Evolutionary conservation across 2,888 invertebrate species (phyloP).

Genomic region (Xanthorhoe designata): DNA sequence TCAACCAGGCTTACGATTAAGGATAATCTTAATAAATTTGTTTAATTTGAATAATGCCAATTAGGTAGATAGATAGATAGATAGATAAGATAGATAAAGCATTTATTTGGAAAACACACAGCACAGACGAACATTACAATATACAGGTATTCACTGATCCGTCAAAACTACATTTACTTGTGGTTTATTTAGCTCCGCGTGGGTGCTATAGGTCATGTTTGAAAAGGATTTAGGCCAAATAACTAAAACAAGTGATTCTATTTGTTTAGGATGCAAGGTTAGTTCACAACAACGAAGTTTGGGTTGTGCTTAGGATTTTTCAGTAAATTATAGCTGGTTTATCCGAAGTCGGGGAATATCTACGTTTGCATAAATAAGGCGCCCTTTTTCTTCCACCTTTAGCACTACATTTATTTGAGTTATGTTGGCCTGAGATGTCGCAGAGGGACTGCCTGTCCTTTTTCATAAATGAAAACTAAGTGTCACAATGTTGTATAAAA

Average conservation of each 20-base stretch:
- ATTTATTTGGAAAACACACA: too few species aligned
- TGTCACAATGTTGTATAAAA: background rate
- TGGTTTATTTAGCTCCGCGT: conserved; percentile 15
- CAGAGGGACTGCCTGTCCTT: conserved; percentile 3
- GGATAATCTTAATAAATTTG: background rate
- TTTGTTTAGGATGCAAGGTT: conserved; percentile 36
- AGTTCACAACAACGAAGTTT: conserved; percentile 16
- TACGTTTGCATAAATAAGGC: background rate
- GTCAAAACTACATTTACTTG: conserved; percentile 18
- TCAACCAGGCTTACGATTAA: background rate
- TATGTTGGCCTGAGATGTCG: background rate
- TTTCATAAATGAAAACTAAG: background rate
- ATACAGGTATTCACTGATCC: conserved; percentile 9
- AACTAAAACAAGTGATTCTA: conserved; percentile 35
- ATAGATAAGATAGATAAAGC: too few species aligned
- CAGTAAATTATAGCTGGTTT: conserved; percentile 1
- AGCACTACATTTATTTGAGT: conserved; percentile 1
- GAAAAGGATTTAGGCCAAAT: conserved; percentile 30
- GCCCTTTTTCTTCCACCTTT: background rate
- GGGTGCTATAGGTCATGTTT: conserved; percentile 33
- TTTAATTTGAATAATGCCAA: conserved; percentile 5
- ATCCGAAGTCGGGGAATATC: background rate
- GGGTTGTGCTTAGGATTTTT: background rate
- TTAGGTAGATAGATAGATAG: too few species aligned
- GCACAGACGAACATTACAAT: too few species aligned